Evolutionary conservation across 1,140 invertebrate genomes (phyloP), one percentile per base, ranked within the genome.

Genomic region (Caerostris extrusa): DNA sequence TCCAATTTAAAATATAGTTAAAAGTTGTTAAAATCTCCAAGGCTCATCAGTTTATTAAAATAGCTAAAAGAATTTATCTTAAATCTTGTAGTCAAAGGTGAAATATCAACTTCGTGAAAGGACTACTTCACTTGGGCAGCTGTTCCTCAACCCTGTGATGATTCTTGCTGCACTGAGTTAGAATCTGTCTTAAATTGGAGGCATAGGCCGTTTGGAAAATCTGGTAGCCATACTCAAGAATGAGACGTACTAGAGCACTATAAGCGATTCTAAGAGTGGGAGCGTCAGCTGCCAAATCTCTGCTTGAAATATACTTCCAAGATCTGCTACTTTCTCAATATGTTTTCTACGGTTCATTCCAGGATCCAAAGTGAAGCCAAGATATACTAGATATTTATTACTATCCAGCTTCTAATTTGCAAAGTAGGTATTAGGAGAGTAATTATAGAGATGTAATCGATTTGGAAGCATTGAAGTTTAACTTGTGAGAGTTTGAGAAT

Each of bases 381-480:
- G 17, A 19, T 71, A 89, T 17, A 4, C 56, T 4, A 14, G 87
- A 34, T 69, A 5, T 56, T 89, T 89, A 0, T 89, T 50, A 56
- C 58, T 34, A n/a, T 12, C 53, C 14, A 69, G 87, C 3, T 5
- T n/a, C 19, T 71, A 34, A 8, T 34, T 55, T n/a, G 6, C 14
- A 3, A 77, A 77, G 6, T 77, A 57, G 3, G 77, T 14, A 57
- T 3, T 10, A 7, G 67, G 69, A 57, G 7, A 50, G 19, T 90
- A 90, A 90, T 90, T 90, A n/a, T 81, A 77, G 7, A 81, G 56
- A 14, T 50, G 64, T 81, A 50, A 58, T 60, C 34, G 64, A 81
- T 5, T 90, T 90, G 5, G 55, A 58, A 58, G 69, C 7, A 50
- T 90, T 90, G 53, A 77, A 90, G 69, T 17, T 77, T 12, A 81